Evolutionary conservation across 2,888 invertebrate genomes (phyloP).

Genomic region (Drosophila nr. fundita): DNA sequence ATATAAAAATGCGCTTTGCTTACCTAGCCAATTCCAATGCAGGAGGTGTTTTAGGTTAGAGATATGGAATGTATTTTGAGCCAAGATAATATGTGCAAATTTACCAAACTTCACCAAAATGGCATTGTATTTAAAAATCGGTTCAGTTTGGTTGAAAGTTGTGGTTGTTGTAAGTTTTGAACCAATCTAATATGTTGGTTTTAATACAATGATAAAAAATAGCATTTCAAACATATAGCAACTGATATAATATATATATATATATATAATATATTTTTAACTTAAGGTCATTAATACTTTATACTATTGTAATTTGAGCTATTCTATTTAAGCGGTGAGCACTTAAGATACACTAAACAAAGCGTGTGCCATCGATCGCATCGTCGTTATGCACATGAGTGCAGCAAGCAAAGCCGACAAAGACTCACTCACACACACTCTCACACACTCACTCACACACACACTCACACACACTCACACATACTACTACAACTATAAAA

Average conservation of each 20-base stretch:
- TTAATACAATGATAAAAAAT: background rate
- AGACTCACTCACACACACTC: slow-evolving; percentile 31
- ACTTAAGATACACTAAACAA: slow-evolving; percentile 3
- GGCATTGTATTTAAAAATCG: background rate
- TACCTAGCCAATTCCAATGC: no score
- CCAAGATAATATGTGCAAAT: background rate
- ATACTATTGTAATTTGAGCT: background rate
- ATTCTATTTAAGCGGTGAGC: background rate
- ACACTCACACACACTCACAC: slow-evolving; percentile 13
- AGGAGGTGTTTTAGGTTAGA: background rate
- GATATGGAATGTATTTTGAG: background rate
- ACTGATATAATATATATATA: background rate
- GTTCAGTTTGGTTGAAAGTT: background rate
- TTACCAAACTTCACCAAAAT: background rate
- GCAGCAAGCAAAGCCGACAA: slow-evolving; percentile 42
- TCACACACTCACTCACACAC: slow-evolving; percentile 9
- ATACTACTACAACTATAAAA: slow-evolving; percentile 1
- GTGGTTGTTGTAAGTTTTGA: background rate
- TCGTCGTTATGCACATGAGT: slow-evolving; percentile 63
- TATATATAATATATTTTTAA: background rate
- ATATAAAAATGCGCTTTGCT: background rate
- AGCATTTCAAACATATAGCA: no score
- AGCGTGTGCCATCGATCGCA: slow-evolving; percentile 53
- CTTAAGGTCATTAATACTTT: background rate
- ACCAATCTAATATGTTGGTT: background rate